Base-by-base conservation (phyloP, 2,888 invertebrate genomes). In the Laspeyria flexula region DNA sequence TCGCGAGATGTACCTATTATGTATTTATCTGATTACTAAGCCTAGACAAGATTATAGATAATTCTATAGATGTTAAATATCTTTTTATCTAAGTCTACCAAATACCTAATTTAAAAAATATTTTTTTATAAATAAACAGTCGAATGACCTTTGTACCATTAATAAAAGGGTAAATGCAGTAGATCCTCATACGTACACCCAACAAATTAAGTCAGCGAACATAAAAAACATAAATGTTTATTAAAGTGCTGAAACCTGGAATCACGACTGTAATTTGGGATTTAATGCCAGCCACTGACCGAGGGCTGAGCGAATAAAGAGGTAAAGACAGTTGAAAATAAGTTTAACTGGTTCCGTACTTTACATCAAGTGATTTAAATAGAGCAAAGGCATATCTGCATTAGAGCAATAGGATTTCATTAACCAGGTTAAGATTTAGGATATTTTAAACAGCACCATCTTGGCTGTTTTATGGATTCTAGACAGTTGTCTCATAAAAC, bases 201-300 rank as follows among this genome's bases (percentile, higher is more conserved):
- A 11, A 55, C 52, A 70, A 70, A 70, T 71, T 71, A 70, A 71
- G 65, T 63, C 48, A 30, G 55, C 42, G 45, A 44, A 43, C 63
- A 56, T 71, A 69, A 71, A 68, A 65, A 65, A 66, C 65, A 71
- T 69, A 65, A 69, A 71, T 69, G 69, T 71, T 69, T 71, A 71
- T 71, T 71, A 71, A 64, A 69, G 69, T 60, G 49, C 69, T 69
- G 72, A 71, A 71, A 66, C 60, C 66, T 66, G 69, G 48, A 66
- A 70, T 68, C 58, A 61, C 52, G 64, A 38, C 57, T 71, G 64
- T 71, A 69, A 71, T 71, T 71, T 69, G 60, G 55, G 42, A 69
- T 66, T 69, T 71, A 69, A 71, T 69, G 55, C 56, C 37, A 39
- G 47, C 55, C 64, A 45, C 53, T 68, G 71, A 55, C 64, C 53